Evolutionary conservation across 2,888 invertebrate genomes (phyloP).

Genomic region (Bembecia ichneumoniformis): DNA sequence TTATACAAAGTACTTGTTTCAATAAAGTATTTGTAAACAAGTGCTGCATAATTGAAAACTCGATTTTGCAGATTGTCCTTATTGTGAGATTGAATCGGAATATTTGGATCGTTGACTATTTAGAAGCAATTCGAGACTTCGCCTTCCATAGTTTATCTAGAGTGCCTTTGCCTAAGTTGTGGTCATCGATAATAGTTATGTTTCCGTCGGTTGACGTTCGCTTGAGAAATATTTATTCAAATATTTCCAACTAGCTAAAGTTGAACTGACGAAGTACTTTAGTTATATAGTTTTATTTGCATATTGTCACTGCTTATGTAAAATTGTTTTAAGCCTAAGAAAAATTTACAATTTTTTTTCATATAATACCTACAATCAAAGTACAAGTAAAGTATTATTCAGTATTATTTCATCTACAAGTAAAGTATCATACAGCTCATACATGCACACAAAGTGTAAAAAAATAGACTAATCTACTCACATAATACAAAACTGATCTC

Average conservation of each 20-base stretch:
- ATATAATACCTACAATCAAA: too few relatives aligned
- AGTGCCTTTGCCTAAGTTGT: slow-evolving; percentile 13
- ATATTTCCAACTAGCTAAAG: slow-evolving; percentile 39
- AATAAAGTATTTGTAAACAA: slow-evolving; percentile 42
- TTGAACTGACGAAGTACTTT: slow-evolving; percentile 15
- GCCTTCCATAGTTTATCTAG: slow-evolving; percentile 36
- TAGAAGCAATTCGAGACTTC: slow-evolving; percentile 45
- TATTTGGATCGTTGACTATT: slow-evolving; percentile 39
- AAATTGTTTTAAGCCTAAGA: neutral
- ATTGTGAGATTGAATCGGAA: slow-evolving; percentile 34
- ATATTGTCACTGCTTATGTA: neutral
- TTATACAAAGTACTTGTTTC: slow-evolving; percentile 16
- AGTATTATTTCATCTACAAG: too few relatives aligned
- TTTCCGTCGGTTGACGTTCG: slow-evolving; percentile 16
- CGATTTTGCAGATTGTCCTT: slow-evolving; percentile 32
- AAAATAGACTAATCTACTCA: too few relatives aligned
- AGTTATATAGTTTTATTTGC: slow-evolving; percentile 23
- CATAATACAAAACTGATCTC: too few relatives aligned
- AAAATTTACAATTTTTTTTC: too few relatives aligned
- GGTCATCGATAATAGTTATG: slow-evolving; percentile 25
- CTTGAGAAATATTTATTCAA: slow-evolving; percentile 41
- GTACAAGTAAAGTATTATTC: too few relatives aligned
- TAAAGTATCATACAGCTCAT: too few relatives aligned
- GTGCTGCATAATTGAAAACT: slow-evolving; percentile 41
- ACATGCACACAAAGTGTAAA: too few relatives aligned